Evolutionary conservation across 1,140 invertebrate species (phyloP), one percentile per base, ranked within the genome.

Genomic region (Macrobrachium rosenbergii): DNA sequence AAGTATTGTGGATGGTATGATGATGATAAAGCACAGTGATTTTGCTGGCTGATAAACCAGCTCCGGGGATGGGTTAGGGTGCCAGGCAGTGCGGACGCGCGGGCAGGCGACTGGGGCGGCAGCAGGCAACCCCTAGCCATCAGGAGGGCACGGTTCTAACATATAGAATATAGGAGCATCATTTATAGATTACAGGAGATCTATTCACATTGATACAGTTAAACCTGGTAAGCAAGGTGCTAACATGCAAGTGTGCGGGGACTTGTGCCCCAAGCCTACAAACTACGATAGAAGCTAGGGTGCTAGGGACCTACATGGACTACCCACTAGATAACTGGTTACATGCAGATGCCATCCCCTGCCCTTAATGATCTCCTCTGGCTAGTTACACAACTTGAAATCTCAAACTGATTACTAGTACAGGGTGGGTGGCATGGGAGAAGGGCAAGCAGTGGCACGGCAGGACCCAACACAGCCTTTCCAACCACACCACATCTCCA

Each of bases 131-230:
- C 88, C 88, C 79, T 85, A 69, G 78, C 83, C 82, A 82, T 83
- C 86, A 78, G 80, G 86, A 82, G 86, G 86, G 86, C 80, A 67
- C 52, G 52, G 80, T 80, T 88, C 83, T 78, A 78, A 82, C 81
- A 82, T 82, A 81, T 52, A 85, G 79, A 82, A 78, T 80, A 80
- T 81, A 77, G 82, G 88, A 89, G 83, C 88, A 85, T 89, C 88
- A 85, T 89, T 82, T 85, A 89, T 82, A 80, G 83, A 83, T 84
- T 88, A 85, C 82, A 85, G 88, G 88, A 84, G 83, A 82, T 85
- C 88, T 89, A 89, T 82, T 81, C 83, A 89, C 88, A 89, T 85
- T 84, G 88, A 89, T 85, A 89, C 88, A 85, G 82, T 82, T 89
- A 77, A 85, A 84, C 83, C 78, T 72, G 73, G 69, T 81, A 89